Base-by-base conservation (phyloP, 2,888 invertebrate species). In the Leptura quadrifasciata region DNA sequence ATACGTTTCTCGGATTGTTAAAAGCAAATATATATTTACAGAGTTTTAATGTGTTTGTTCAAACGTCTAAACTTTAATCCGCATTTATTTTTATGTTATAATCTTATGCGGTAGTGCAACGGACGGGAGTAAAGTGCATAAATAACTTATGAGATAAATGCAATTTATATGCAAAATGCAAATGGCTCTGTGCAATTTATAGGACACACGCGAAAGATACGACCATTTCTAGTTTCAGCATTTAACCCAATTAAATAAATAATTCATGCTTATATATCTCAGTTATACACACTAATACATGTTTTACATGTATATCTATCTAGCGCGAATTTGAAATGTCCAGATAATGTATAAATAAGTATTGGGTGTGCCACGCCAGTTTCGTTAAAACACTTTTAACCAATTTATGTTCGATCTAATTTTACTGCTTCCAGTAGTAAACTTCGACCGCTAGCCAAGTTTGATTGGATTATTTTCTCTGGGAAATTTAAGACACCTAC, bases 321-420 rank as follows among this genome's bases (percentile, higher is more conserved):
- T 27, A 27, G 17, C 2, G 21, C 0, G 31, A 10, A 68, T 31
- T 55, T 57, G 31, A 57, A 55, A 55, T 35, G 6, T 24, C 15
- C 15, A 15, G 15, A 20, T n/a, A 17, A 60, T 12, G n/a, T 20
- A 21, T 24, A 21, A 18, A 47, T 52, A 15, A 21, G 17, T 54
- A 54, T 31, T 72, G 76, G 77, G 76, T 61, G 75, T 72, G 80
- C 55, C 78, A 61, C 72, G 61, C 61, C 71, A 61, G 69, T 79
- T 80, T 82, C 82, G 82, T 83, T 83, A 82, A 83, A 83, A 81
- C 82, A 82, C 80, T 83, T 82, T 83, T 81, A 80, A 82, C 81
- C 81, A 82, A 82, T 83, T 82, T 81, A 79, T 75, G 82, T 80
- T 76, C 82, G 74, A 81, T 82, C 82, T 78, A 79, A 72, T 76